These are phyloP conservation scores for Lethenteron camtschaticum DNA, from an alignment of 2,113 vertebrate species.

Conservation along the genomic window DNA sequence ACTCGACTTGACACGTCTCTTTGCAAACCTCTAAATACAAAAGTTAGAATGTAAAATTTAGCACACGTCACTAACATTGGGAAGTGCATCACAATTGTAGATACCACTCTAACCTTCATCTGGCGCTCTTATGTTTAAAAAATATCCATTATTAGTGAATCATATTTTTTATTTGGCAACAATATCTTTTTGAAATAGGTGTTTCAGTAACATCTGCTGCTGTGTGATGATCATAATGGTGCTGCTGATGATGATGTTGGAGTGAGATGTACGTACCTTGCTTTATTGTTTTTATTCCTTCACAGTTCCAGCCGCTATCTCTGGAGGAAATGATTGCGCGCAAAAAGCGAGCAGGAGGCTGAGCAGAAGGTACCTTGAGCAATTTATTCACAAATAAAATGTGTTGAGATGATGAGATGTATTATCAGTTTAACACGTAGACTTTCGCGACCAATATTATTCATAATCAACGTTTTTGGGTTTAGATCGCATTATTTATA, in stretches of 20 bases:
- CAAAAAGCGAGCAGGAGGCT: slow-evolving; percentile 87
- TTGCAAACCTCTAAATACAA: neutral
- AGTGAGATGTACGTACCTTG: neutral
- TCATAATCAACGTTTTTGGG: too few relatives aligned
- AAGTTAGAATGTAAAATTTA: neutral
- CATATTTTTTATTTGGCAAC: neutral
- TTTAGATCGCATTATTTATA: too few relatives aligned
- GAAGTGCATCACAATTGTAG: too few relatives aligned
- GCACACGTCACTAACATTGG: too few relatives aligned
- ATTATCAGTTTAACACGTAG: too few relatives aligned
- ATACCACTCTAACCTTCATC: neutral
- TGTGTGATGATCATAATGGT: neutral
- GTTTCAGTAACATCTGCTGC: neutral
- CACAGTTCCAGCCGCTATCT: slow-evolving; percentile 60
- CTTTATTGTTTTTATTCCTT: neutral
- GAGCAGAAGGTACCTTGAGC: slow-evolving; percentile 49
- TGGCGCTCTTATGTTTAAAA: neutral
- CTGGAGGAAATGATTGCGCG: slow-evolving; percentile 85
- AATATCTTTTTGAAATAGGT: neutral
- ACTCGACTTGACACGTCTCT: neutral
- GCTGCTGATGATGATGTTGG: neutral
- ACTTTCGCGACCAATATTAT: too few relatives aligned
- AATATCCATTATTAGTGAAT: neutral
- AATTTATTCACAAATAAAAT: too few relatives aligned
- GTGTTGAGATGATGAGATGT: too few relatives aligned